Evolutionary conservation across 1,140 invertebrate genomes (phyloP).

Genomic region (Eupristina koningsbergeri): DNA sequence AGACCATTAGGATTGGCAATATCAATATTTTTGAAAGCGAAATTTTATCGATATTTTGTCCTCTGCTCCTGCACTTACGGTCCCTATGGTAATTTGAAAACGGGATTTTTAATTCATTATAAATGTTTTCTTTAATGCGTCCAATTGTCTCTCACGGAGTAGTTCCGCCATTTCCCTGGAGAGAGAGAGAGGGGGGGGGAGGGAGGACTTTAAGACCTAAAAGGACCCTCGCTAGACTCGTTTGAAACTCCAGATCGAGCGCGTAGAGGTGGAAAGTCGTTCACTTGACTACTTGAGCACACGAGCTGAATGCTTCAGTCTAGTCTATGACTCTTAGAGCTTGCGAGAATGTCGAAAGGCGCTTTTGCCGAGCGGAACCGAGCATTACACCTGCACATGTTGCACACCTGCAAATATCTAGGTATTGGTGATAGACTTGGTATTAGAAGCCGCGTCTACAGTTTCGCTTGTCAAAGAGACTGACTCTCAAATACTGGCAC

Average conservation of each 20-base stretch:
- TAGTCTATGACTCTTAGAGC: constrained; percentile 28
- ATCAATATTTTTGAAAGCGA: too few species aligned
- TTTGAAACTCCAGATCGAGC: not conserved
- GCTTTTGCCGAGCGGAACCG: not conserved
- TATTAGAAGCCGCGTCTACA: not conserved
- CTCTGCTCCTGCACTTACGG: too few species aligned
- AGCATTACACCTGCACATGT: not conserved
- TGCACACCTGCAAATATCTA: not conserved
- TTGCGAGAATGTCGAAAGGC: not conserved
- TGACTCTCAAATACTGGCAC: not conserved
- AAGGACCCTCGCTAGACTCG: constrained; percentile 11
- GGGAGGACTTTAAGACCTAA: constrained; percentile 34
- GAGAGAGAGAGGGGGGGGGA: too few species aligned
- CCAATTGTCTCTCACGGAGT: not conserved
- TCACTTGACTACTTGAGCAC: constrained; percentile 33
- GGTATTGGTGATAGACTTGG: not conserved
- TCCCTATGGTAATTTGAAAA: too few species aligned
- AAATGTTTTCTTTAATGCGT: too few species aligned
- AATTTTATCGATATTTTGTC: too few species aligned
- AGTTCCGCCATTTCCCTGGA: constrained; percentile 11
- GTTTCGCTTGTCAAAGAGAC: constrained; percentile 24
- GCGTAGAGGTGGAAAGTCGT: constrained; percentile 36
- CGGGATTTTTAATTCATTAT: too few species aligned
- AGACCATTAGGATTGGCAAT: too few species aligned
- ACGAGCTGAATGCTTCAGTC: constrained; percentile 28